Percentiles rank a stretch among this genome's conserved stretches.
These are phyloP conservation scores for Bombus terrestris DNA, from an alignment of 1,140 invertebrate species.

Conservation along the genomic window DNA sequence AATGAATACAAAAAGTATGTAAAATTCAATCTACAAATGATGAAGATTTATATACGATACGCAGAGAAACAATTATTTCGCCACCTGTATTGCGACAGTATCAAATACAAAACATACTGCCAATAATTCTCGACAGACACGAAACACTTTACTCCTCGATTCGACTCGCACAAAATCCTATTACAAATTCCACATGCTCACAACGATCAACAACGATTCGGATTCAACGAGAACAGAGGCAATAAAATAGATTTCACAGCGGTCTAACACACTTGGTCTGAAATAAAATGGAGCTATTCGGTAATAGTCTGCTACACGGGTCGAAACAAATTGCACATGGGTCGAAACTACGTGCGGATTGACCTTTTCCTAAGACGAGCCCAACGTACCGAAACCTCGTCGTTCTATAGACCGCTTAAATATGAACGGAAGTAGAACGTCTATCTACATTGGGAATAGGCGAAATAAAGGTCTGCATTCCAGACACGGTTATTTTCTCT, in stretches of 20 bases:
- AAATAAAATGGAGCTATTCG: neutral
- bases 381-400: neutral
- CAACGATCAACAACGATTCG: neutral
- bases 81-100: neutral
- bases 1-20: neutral
- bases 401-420: neutral
- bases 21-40: neutral
- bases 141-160: neutral
- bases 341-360: neutral
- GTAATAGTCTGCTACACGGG: neutral
- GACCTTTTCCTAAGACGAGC: neutral
- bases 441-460: too few species aligned
- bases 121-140: neutral
- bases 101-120: neutral
- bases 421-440: neutral
- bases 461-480: too few species aligned
- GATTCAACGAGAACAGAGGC: neutral
- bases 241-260: constrained; percentile 13
- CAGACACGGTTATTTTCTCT: too few species aligned
- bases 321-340: neutral
- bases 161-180: neutral
- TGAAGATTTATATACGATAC: neutral
- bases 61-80: neutral
- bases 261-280: neutral
- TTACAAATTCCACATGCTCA: neutral